phyloP scores from a whole-genome alignment of 2,797 vertebrate genomes.

The Cossypha dichroa region DNA sequence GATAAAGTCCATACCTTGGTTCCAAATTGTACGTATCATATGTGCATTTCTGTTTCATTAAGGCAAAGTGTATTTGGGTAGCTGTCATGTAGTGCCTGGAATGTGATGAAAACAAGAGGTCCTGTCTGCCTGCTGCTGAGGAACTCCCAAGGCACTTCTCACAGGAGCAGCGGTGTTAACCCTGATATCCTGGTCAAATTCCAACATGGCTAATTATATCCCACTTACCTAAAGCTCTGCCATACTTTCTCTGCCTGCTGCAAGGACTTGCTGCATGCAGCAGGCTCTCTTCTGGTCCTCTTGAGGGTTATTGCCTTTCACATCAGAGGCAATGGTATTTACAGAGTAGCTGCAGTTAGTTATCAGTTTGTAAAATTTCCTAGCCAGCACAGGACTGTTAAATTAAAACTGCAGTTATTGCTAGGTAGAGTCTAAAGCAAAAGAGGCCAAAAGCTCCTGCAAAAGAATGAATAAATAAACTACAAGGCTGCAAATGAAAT shows the following conservation, averaged over 20 bases:
- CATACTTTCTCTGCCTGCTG: conserved; percentile 1
- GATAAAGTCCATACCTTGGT: background rate
- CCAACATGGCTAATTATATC: conserved; percentile 63
- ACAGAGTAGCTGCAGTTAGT: background rate
- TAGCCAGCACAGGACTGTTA: background rate
- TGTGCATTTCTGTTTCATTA: conserved; percentile 31
- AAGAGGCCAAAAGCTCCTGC: background rate
- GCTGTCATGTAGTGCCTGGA: conserved; percentile 53
- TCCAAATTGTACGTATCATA: background rate
- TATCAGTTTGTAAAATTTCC: background rate
- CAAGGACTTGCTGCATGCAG: background rate
- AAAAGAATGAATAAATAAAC: background rate
- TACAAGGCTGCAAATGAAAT: conserved; percentile 2
- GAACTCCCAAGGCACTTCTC: conserved; percentile 53
- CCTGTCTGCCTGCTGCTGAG: conserved; percentile 53
- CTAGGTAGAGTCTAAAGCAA: background rate
- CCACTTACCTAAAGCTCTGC: conserved; percentile 45
- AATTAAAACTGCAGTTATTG: background rate
- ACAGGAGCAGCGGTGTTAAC: conserved; percentile 57
- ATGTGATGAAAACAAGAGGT: conserved; percentile 61
- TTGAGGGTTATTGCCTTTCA: background rate
- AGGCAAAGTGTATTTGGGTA: conserved; percentile 35
- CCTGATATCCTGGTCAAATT: conserved; percentile 69
- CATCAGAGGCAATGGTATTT: background rate
- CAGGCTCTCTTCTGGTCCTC: background rate